Evolutionary conservation across 1,140 invertebrate genomes (phyloP), one percentile per base, ranked within the genome.

Genomic region (Luehdorfia chinensis): DNA sequence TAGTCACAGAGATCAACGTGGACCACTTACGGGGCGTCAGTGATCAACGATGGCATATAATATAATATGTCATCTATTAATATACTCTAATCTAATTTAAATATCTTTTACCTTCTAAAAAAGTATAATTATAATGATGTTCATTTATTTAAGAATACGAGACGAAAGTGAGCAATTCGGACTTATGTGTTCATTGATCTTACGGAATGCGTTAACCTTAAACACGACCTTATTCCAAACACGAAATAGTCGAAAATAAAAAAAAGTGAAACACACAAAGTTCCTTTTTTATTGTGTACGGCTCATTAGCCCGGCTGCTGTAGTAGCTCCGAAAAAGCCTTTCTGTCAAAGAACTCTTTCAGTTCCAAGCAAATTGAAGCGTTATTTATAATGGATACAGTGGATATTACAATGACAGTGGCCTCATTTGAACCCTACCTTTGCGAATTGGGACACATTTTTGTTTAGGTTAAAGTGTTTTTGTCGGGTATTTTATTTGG

Each of bases 401-500:
- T 43, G 16, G 18, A 18, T 9, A 45, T 59, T 55, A 7, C 9
- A 45, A 47, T 13, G 15, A 9, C 47, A 30, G 47, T 25, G 13
- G 2, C 12, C 12, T 21, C 18, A 32, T 23, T 31, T 19, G 30
- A 16, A 36, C 44, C 37, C 37, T 50, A 34, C 51, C 39, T 15
- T 25, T 16, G 57, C 49, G 55, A 65, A 65, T 55, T 60, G 55
- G 61, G 59, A 51, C 65, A 67, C 58, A 55, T 65, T 68, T 61
- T 68, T 64, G 65, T 61, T 64, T 67, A 52, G 64, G 65, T 61
- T 57, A 61, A 43, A 51, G 59, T 57, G 52, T 66, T 62, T 64
- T 59, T 54, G 61, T 59, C 59, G 57, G 56, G 55, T 54, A 64
- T 64, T 64, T 64, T 54, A 57, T 56, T 64, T 52, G 37, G 39